phyloP scores from a whole-genome alignment of 2,113 vertebrate genomes.

The Cisticola juncidis region DNA sequence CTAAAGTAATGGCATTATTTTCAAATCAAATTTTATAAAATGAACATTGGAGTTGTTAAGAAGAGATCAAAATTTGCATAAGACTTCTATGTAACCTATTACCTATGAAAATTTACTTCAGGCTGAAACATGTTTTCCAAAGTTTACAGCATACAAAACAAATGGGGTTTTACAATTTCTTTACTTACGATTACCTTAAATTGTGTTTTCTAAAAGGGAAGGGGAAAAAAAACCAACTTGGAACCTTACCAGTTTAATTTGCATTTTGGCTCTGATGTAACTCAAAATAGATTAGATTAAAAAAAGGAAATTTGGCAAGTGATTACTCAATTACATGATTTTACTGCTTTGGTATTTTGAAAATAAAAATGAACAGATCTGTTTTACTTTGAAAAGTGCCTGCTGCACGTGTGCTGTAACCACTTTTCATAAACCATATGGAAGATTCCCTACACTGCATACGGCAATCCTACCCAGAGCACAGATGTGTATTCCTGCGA shows the following conservation, averaged over 20 bases:
- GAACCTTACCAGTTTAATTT: slow-evolving; percentile 76
- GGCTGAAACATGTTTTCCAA: slow-evolving; percentile 58
- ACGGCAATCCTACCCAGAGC: neutral
- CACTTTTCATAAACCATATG: slow-evolving; percentile 59
- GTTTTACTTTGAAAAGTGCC: slow-evolving; percentile 74
- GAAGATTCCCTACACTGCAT: neutral
- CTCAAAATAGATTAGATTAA: slow-evolving; percentile 81
- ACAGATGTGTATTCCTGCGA: neutral
- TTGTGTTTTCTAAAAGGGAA: slow-evolving; percentile 56
- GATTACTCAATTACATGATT: slow-evolving; percentile 81
- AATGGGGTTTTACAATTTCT: slow-evolving; percentile 65
- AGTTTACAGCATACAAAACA: slow-evolving; percentile 54
- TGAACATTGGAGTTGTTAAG: slow-evolving; percentile 17
- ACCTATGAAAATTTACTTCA: slow-evolving; percentile 57
- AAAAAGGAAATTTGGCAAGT: slow-evolving; percentile 81
- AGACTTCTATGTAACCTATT: slow-evolving; percentile 53
- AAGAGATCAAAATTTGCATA: slow-evolving; percentile 57
- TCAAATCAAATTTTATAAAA: slow-evolving; percentile 9
- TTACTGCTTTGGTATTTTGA: slow-evolving; percentile 79
- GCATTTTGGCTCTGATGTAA: slow-evolving; percentile 78
- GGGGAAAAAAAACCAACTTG: slow-evolving; percentile 32
- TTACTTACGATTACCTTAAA: slow-evolving; percentile 67
- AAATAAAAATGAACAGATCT: slow-evolving; percentile 68
- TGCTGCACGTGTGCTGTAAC: slow-evolving; percentile 56
- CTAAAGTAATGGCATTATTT: slow-evolving; percentile 44